Percentiles rank a stretch among this genome's conserved stretches.
Evolutionary conservation across 2,888 invertebrate species (phyloP).

Genomic region (Ornithoptera alexandrae): DNA sequence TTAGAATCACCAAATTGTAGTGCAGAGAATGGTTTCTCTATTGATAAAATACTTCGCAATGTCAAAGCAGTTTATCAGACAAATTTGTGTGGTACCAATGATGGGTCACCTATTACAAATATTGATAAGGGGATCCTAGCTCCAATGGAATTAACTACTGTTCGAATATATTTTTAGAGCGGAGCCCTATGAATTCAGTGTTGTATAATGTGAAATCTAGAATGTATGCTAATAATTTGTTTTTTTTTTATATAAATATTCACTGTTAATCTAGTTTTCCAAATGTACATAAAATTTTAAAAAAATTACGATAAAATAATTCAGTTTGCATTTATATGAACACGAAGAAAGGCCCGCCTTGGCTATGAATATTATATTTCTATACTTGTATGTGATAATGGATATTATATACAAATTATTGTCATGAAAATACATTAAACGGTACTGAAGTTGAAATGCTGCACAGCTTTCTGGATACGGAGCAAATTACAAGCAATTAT

Average conservation of each 20-base stretch:
- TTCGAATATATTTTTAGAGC: conserved; percentile 53
- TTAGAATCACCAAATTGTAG: conserved; percentile 46
- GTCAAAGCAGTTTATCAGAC: conserved; percentile 54
- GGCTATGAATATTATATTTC: neutral
- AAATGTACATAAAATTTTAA: no score
- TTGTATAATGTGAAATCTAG: neutral
- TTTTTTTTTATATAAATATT: neutral
- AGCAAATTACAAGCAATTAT: no score
- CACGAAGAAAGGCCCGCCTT: no score
- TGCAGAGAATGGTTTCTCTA: conserved; percentile 46
- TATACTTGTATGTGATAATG: neutral
- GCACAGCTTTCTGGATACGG: no score
- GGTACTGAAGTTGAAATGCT: no score
- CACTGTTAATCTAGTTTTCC: no score
- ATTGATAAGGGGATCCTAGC: conserved; percentile 54
- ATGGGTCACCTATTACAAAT: conserved; percentile 46
- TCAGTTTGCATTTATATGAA: no score
- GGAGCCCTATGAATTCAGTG: neutral
- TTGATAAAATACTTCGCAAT: conserved; percentile 56
- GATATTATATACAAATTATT: no score
- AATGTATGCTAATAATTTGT: neutral
- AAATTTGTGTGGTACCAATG: conserved; percentile 62
- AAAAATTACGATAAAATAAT: no score
- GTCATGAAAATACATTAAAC: no score
- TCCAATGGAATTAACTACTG: conserved; percentile 59